A percentile compares a stretch with the other conserved stretches of the same genome.
Conservation (phyloP, 1,140 invertebrate genomes). For the Drosophila neocordata region DNA sequence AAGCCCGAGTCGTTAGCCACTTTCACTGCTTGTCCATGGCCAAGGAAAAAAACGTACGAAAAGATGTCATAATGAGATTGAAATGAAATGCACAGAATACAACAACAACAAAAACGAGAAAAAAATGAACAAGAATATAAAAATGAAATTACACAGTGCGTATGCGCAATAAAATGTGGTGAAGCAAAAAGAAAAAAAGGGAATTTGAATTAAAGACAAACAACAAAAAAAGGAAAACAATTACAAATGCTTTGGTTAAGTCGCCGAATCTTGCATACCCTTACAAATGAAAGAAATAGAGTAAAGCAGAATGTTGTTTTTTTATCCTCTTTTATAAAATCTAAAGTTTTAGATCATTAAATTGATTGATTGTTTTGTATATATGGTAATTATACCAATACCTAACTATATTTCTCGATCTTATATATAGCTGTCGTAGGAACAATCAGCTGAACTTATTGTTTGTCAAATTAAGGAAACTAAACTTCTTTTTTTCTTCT, state of each 20-base stretch:
- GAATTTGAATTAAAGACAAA: background rate
- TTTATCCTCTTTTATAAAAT: no score
- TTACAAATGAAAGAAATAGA: background rate
- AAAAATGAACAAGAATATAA: background rate
- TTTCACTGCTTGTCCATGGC: background rate
- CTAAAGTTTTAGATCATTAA: no score
- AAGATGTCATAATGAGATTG: constrained; percentile 13
- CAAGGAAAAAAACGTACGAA: background rate
- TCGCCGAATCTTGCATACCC: background rate
- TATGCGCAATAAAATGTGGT: background rate
- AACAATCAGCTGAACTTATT: no score
- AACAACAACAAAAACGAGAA: background rate
- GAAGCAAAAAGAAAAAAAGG: background rate
- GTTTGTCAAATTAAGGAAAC: no score
- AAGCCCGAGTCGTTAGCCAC: background rate
- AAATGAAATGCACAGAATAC: constrained; percentile 6
- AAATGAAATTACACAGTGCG: constrained; percentile 9
- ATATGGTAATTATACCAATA: no score
- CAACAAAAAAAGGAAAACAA: background rate
- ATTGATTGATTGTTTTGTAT: no score
- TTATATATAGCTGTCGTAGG: no score
- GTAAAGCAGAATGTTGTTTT: no score
- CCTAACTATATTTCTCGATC: no score
- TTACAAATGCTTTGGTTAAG: background rate
- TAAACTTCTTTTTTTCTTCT: no score